Base-by-base conservation (phyloP, 2,113 vertebrate species). In the Hippocampus barbouri region DNA sequence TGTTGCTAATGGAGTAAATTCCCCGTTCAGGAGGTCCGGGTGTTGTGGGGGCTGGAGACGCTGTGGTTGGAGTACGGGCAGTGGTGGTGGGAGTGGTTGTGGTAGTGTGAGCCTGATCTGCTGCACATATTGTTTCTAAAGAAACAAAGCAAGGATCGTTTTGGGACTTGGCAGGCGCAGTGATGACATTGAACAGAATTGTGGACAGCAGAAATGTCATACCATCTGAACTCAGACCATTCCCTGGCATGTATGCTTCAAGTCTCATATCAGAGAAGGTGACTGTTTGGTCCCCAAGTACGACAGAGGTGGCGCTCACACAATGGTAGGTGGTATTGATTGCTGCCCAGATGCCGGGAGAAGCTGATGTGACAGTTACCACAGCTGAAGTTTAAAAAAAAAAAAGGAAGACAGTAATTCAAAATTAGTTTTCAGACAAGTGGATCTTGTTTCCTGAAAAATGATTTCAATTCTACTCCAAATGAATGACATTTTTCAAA, bases 261-360 rank as follows among this genome's bases (percentile, higher is more conserved):
- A 98, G 79, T 68, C 73, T 92, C 76, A 93, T 74, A 0, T 93
- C 56, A 11, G 66, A 90, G 68, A 99, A 91, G 0, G 91, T 94
- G 73, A 94, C 0, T 0, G 57, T 92, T 8, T 69, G 69, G 11
- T 40, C 79, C 0, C 16, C 75, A 71, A 94, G 82, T 4, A 0
- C 43, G 57, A 97, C 3, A 0, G 53, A 21, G 41, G 53, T 73
- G 49, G 85, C 75, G 68, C 51, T 95, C 69, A 78, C 3, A 72
- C 97, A 99, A 16, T 79, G 89, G 85, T 98, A 99, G 23, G 85
- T 92, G 43, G 90, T 95, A 82, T 95, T 94, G 65, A 93, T 5
- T 0, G 54, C 9, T 1, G 96, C 97, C 38, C 41, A 82, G 72
- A 98, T 94, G 74, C 82, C 83, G 7, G 80, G 79, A 0, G 83